Percentiles rank a stretch among this genome's conserved stretches.
Evolutionary conservation across 2,797 vertebrate species (phyloP).

Genomic region (Gallinago stenura): DNA sequence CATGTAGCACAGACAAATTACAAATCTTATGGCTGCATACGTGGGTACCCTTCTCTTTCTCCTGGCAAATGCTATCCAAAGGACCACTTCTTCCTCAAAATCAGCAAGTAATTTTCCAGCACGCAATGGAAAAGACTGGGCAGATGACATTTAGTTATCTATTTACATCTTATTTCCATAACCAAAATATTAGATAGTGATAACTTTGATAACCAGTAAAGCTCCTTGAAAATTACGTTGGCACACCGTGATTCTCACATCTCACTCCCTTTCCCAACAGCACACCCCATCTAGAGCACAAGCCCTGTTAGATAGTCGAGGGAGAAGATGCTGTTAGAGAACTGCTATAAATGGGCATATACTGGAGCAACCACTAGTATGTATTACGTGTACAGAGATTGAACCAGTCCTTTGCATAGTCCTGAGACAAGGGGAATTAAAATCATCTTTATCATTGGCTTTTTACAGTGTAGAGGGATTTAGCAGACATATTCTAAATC

Average conservation of each 20-base stretch:
- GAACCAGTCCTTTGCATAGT: not conserved
- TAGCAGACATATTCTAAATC: not conserved
- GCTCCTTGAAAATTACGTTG: not conserved
- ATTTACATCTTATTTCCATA: not conserved
- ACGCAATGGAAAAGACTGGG: not conserved
- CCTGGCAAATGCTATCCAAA: not conserved
- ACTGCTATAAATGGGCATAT: slow-evolving; percentile 25
- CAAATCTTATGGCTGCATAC: not conserved
- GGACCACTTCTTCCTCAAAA: not conserved
- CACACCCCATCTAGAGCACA: not conserved
- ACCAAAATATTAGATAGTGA: not conserved
- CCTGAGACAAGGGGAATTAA: not conserved
- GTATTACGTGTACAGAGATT: not conserved
- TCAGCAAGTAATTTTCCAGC: not conserved
- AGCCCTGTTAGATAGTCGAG: not conserved
- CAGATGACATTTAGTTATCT: not conserved
- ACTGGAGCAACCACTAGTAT: not conserved
- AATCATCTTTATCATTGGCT: not conserved
- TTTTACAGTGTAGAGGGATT: not conserved
- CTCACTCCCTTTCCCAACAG: not conserved
- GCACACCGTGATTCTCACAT: not conserved
- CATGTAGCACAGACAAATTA: not conserved
- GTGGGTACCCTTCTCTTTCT: not conserved
- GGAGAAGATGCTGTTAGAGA: not conserved
- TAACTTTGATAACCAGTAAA: not conserved